Evolutionary conservation across 2,113 vertebrate genomes (phyloP).

Genomic region (Axis porcinus): DNA sequence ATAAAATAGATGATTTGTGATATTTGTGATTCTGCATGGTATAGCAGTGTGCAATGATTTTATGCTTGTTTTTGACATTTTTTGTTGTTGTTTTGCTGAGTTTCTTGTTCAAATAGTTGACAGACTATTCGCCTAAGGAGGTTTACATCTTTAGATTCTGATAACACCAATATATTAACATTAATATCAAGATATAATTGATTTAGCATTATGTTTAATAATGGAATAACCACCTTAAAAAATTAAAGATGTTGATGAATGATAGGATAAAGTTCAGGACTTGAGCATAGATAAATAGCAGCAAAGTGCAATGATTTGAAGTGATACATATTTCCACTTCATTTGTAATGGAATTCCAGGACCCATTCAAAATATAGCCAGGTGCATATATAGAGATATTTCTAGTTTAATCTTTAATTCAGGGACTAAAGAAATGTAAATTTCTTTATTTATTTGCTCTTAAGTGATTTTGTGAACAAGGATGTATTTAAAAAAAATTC

Average conservation of each 20-base stretch:
- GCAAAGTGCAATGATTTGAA: background rate
- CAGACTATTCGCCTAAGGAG: background rate
- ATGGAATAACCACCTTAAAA: background rate
- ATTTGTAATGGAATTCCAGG: background rate
- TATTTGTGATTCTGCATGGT: background rate
- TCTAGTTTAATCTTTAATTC: background rate
- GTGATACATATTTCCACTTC: background rate
- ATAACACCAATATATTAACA: background rate
- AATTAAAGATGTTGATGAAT: background rate
- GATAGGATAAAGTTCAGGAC: background rate
- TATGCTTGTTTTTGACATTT: background rate
- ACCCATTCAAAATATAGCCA: background rate
- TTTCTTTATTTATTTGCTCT: background rate
- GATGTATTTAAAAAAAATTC: background rate
- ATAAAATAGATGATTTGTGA: background rate
- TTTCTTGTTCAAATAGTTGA: background rate
- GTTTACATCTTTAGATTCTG: background rate
- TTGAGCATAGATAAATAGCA: background rate
- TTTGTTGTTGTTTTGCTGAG: background rate
- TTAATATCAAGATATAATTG: background rate
- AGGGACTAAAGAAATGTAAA: background rate
- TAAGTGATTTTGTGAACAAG: background rate
- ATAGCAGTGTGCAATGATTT: background rate
- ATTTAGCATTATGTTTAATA: background rate
- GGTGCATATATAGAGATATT: background rate